These are phyloP conservation scores for Phrynocephalus forsythii DNA, from an alignment of 2,797 vertebrate genomes.

Conservation along the genomic window DNA sequence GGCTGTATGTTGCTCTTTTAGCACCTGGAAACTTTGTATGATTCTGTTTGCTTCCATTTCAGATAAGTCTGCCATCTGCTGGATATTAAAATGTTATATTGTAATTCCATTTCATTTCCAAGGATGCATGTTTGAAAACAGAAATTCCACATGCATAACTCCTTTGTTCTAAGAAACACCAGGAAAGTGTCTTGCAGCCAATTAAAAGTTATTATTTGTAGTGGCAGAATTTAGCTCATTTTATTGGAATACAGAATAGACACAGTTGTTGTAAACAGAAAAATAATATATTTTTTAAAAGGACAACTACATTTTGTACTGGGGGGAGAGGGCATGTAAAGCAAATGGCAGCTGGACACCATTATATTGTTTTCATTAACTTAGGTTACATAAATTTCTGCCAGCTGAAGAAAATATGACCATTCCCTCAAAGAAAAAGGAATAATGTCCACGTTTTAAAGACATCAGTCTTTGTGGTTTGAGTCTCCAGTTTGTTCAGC, in stretches of 20 bases:
- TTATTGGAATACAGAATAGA: not conserved
- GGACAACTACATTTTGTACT: not conserved
- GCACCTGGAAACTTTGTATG: not conserved
- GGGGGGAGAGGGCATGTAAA: not conserved
- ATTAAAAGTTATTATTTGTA: not conserved
- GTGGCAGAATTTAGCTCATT: not conserved
- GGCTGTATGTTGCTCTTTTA: not conserved
- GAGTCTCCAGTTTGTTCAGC: not conserved
- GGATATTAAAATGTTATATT: not conserved
- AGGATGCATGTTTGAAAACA: not conserved
- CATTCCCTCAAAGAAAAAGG: not conserved
- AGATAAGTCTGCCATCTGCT: not conserved
- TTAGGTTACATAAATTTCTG: not conserved
- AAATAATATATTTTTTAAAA: not conserved
- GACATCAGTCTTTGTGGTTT: not conserved
- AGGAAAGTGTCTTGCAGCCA: not conserved
- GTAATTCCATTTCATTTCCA: constrained; percentile 9
- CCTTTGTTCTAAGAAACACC: not conserved
- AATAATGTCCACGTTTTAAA: not conserved
- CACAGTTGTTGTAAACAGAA: not conserved
- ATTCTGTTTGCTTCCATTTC: not conserved
- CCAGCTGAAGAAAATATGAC: not conserved
- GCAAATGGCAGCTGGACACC: not conserved
- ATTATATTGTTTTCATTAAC: not conserved
- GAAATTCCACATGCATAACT: not conserved